Evolutionary conservation across 2,113 vertebrate species (phyloP).

Genomic region (Pseudorectes ferrugineus): DNA sequence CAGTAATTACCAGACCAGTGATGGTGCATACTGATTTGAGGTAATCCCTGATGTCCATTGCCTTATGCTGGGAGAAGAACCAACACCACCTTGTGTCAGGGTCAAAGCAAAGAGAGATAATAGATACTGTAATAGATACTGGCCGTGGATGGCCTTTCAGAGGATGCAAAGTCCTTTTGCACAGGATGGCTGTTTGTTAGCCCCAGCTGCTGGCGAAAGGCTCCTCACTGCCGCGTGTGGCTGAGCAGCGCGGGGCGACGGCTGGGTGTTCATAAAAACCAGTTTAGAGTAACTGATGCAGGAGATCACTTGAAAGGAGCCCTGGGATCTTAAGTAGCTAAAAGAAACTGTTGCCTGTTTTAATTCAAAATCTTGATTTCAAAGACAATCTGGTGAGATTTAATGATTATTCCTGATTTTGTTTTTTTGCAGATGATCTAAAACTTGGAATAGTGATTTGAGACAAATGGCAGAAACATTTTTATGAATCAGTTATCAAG

Average conservation of each 20-base stretch:
- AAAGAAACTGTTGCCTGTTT: not conserved
- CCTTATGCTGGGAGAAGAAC: not conserved
- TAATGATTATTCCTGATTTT: not conserved
- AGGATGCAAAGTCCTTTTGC: not conserved
- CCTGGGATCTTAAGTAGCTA: not conserved
- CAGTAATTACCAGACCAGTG: not conserved
- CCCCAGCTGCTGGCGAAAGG: not conserved
- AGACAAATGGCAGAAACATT: not conserved
- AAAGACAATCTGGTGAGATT: not conserved
- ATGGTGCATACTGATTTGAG: slow-evolving; percentile 13
- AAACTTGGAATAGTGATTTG: not conserved
- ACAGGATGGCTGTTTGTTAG: not conserved
- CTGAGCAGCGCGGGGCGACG: not conserved
- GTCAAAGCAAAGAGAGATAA: not conserved
- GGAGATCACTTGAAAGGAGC: not conserved
- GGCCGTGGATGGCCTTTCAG: not conserved
- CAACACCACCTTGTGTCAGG: not conserved
- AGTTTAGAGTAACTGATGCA: not conserved
- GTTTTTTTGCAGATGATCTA: not conserved
- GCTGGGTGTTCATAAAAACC: not conserved
- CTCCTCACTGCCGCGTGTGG: not conserved
- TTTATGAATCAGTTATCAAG: not conserved
- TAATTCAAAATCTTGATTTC: not conserved
- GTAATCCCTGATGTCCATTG: not conserved
- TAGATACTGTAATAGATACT: not conserved